Conservation (phyloP, 2,888 invertebrate genomes). For the Heliconius ismenius region DNA sequence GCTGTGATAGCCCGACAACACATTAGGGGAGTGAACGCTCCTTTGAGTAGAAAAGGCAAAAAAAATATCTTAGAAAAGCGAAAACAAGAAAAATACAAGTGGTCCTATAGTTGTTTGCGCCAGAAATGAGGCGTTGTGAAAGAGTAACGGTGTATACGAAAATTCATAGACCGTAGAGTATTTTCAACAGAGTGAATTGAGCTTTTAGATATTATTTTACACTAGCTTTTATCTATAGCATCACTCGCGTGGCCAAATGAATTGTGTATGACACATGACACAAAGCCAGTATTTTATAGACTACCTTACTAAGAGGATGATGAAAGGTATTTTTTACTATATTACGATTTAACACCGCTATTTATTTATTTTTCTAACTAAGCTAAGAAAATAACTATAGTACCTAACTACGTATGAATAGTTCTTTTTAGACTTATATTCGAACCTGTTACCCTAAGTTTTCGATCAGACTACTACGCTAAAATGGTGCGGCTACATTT, state of each 20-base stretch:
- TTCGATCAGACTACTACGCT: neutral
- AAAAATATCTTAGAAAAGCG: conserved; percentile 47
- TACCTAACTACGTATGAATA: too few relatives aligned
- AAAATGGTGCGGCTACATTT: neutral
- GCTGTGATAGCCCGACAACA: conserved; percentile 42
- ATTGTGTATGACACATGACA: neutral
- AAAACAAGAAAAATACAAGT: conserved; percentile 48
- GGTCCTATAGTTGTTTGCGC: conserved; percentile 48
- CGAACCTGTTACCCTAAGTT: neutral
- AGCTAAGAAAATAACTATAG: neutral
- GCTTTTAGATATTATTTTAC: conserved; percentile 6
- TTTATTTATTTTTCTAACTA: neutral
- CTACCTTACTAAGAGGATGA: too few relatives aligned
- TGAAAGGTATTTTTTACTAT: neutral
- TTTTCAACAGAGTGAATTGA: conserved; percentile 27
- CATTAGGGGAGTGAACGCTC: conserved; percentile 44
- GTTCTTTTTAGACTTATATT: neutral
- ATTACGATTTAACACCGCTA: neutral
- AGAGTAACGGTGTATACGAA: conserved; percentile 44
- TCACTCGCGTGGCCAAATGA: neutral
- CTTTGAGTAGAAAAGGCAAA: conserved; percentile 42
- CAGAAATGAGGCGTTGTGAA: conserved; percentile 46
- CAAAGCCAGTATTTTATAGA: too few relatives aligned
- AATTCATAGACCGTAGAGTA: conserved; percentile 36
- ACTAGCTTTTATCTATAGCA: neutral